These are phyloP conservation scores for Cynaeus angustus DNA, from an alignment of 2,888 invertebrate genomes.

Conservation along the genomic window DNA sequence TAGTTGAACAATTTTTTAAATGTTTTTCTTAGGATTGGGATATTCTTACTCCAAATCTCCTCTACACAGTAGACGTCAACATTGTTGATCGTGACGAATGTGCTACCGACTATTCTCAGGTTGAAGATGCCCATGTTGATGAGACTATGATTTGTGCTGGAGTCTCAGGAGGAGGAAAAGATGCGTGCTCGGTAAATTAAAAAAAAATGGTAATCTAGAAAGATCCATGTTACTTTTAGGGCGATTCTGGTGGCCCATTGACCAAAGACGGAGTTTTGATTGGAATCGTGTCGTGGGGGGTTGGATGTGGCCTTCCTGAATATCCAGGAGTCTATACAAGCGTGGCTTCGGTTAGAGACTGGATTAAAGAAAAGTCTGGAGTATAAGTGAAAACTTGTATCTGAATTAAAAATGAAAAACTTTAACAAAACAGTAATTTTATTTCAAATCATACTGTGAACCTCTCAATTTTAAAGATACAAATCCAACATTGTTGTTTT, in stretches of 20 bases:
- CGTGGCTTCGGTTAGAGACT: slow-evolving; percentile 33
- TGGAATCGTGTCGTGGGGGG: slow-evolving; percentile 46
- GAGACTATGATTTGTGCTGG: slow-evolving; percentile 54
- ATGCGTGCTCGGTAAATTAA: slow-evolving; percentile 52
- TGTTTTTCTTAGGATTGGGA: slow-evolving; percentile 17
- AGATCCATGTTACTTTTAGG: slow-evolving; percentile 12
- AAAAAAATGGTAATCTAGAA: background rate
- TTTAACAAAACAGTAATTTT: too few species aligned
- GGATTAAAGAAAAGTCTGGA: slow-evolving; percentile 31
- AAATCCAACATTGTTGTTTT: too few species aligned
- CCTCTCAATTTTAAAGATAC: too few species aligned
- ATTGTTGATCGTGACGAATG: slow-evolving; percentile 32
- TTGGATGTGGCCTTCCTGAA: slow-evolving; percentile 27
- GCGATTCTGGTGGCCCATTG: slow-evolving; percentile 49
- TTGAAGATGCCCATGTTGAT: slow-evolving; percentile 25
- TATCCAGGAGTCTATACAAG: slow-evolving; percentile 48
- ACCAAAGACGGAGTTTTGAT: slow-evolving; percentile 26
- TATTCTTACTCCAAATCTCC: slow-evolving; percentile 5
- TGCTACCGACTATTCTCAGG: slow-evolving; percentile 18
- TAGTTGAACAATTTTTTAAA: too few species aligned
- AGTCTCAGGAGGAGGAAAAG: slow-evolving; percentile 49
- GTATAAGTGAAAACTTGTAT: slow-evolving; percentile 12
- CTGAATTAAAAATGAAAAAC: too few species aligned
- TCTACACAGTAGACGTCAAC: slow-evolving; percentile 28
- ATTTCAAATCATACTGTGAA: too few species aligned